Evolutionary conservation across 2,113 vertebrate genomes (phyloP).

Genomic region (Athene cunicularia): DNA sequence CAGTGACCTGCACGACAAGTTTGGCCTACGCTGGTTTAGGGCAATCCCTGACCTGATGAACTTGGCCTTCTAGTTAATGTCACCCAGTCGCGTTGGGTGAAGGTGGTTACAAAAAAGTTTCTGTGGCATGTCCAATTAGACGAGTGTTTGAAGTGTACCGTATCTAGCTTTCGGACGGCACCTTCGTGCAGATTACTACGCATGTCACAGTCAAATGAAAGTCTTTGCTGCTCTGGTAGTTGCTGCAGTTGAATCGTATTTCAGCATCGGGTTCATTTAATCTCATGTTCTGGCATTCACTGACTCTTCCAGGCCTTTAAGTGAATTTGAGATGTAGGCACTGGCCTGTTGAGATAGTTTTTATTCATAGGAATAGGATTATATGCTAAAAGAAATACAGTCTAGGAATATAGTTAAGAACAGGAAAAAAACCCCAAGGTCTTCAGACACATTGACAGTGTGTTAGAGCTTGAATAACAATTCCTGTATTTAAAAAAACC

Average conservation of each 20-base stretch:
- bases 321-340: background rate
- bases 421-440: background rate
- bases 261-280: background rate
- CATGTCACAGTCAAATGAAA: background rate
- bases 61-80: fast-evolving
- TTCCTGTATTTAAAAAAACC: background rate
- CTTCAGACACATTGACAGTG: background rate
- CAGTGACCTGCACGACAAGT: fast-evolving
- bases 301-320: background rate
- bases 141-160: fast-evolving
- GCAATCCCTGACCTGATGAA: fast-evolving
- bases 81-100: fast-evolving
- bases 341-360: background rate
- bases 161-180: background rate
- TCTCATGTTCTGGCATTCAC: background rate
- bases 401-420: background rate
- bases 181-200: fast-evolving
- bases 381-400: background rate
- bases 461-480: background rate
- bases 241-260: background rate
- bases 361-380: background rate
- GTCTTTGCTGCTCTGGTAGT: background rate
- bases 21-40: background rate
- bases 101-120: background rate
- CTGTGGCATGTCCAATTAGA: background rate